Percentiles rank a stretch among this genome's conserved stretches.
Evolutionary conservation across 2,113 vertebrate genomes (phyloP).

Genomic region (Natator depressus): DNA sequence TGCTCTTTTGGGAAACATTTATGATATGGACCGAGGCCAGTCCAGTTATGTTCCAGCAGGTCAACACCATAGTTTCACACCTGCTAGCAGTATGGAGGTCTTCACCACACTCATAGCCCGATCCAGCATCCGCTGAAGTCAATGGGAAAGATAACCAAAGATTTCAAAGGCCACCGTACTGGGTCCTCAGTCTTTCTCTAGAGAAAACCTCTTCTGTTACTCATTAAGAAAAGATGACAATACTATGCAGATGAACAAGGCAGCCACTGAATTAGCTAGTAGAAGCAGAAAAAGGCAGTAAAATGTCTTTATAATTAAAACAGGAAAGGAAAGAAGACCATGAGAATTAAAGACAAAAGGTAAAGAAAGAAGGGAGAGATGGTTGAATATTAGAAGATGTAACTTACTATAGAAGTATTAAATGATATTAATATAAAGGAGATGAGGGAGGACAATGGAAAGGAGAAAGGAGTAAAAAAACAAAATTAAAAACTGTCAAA

Average conservation of each 20-base stretch:
- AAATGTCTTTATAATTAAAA: constrained; percentile 3
- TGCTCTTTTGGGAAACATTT: not conserved
- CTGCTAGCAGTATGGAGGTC: not conserved
- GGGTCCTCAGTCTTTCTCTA: not conserved
- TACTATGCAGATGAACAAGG: not conserved
- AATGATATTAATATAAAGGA: not conserved
- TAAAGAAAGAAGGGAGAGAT: not conserved
- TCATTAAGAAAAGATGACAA: not conserved
- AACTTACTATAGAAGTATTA: not conserved
- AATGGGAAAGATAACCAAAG: not conserved
- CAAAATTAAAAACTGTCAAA: not conserved
- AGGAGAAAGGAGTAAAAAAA: not conserved
- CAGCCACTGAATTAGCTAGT: not conserved
- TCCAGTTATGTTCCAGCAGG: not conserved
- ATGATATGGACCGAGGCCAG: not conserved
- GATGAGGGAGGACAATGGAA: not conserved
- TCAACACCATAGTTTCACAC: not conserved
- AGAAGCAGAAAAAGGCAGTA: not conserved
- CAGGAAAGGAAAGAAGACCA: not conserved
- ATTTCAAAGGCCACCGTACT: not conserved
- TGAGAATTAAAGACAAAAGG: not conserved
- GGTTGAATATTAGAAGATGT: not conserved
- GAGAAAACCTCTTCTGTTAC: not conserved
- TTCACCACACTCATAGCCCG: not conserved
- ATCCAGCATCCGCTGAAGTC: not conserved